Evolutionary conservation across 2,888 invertebrate genomes (phyloP).

Genomic region (Bimastos eiseni): DNA sequence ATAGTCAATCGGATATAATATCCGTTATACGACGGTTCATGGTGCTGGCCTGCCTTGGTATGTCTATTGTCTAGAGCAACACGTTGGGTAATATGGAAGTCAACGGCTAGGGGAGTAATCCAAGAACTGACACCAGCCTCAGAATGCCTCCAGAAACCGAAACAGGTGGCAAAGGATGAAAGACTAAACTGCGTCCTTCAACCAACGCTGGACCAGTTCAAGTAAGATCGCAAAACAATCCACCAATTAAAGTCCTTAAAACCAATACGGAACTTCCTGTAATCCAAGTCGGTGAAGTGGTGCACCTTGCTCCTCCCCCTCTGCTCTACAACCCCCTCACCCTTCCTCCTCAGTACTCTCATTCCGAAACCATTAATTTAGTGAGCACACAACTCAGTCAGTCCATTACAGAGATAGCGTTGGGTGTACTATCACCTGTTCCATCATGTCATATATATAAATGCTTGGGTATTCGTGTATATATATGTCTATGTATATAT

Average conservation of each 20-base stretch:
- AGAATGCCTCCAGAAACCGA: not conserved
- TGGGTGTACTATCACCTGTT: constrained; percentile 13
- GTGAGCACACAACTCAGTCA: not conserved
- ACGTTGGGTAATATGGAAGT: not conserved
- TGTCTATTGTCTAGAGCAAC: not conserved
- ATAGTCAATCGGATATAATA: too few relatives aligned
- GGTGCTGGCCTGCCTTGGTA: too few relatives aligned
- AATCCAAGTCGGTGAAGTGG: not conserved
- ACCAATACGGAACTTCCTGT: constrained; percentile 13
- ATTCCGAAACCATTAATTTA: constrained; percentile 13
- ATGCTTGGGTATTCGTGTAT: not conserved
- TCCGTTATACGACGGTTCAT: too few relatives aligned
- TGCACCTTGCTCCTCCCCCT: not conserved
- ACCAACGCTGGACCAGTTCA: not conserved
- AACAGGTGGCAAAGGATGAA: not conserved
- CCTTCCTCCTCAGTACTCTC: not conserved
- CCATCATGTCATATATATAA: not conserved
- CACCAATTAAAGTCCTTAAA: not conserved
- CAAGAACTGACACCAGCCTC: not conserved
- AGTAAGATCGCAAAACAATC: not conserved
- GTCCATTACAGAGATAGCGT: not conserved
- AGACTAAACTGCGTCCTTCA: not conserved
- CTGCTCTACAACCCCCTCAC: not conserved
- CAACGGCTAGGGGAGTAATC: not conserved
- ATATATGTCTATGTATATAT: not conserved